Evolutionary conservation across 2,888 invertebrate genomes (phyloP).

Genomic region (Dusona sp.): DNA sequence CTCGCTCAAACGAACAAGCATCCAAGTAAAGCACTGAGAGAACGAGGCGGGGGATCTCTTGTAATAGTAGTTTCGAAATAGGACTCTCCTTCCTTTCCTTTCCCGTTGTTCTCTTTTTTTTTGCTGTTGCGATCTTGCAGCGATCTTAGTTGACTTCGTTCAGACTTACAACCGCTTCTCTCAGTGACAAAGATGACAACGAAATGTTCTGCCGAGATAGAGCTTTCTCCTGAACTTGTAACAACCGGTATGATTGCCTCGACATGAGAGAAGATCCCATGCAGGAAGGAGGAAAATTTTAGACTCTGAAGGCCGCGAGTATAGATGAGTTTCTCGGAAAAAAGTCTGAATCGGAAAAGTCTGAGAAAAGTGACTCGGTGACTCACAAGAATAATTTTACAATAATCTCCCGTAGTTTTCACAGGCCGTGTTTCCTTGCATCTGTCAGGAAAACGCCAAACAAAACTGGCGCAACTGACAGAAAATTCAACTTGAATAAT

Average conservation of each 20-base stretch:
- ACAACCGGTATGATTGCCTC: slow-evolving; percentile 30
- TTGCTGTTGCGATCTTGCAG: slow-evolving; percentile 40
- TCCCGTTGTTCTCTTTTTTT: background rate
- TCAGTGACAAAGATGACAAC: slow-evolving; percentile 26
- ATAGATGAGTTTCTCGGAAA: slow-evolving; percentile 3
- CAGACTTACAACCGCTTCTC: slow-evolving; percentile 5
- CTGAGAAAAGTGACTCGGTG: background rate
- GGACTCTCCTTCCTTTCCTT: slow-evolving; percentile 21
- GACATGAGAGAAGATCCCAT: slow-evolving; percentile 11
- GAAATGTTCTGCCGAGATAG: slow-evolving; percentile 26
- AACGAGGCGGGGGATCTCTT: slow-evolving; percentile 24
- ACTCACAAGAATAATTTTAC: background rate
- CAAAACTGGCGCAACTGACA: background rate
- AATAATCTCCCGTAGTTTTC: background rate
- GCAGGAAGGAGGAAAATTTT: slow-evolving; percentile 3
- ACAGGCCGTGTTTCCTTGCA: background rate
- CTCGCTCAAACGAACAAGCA: slow-evolving; percentile 51
- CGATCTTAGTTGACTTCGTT: slow-evolving; percentile 62
- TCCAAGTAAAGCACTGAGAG: slow-evolving; percentile 49
- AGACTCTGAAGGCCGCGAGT: background rate
- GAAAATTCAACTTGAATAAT: background rate
- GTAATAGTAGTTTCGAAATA: slow-evolving; percentile 55
- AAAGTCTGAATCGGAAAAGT: no score
- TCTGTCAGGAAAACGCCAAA: background rate
- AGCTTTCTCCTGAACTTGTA: slow-evolving; percentile 20